Percentiles rank a stretch among this genome's conserved stretches.
Evolutionary conservation across 1,140 invertebrate genomes (phyloP).

Genomic region (Hypothenemus hampei): DNA sequence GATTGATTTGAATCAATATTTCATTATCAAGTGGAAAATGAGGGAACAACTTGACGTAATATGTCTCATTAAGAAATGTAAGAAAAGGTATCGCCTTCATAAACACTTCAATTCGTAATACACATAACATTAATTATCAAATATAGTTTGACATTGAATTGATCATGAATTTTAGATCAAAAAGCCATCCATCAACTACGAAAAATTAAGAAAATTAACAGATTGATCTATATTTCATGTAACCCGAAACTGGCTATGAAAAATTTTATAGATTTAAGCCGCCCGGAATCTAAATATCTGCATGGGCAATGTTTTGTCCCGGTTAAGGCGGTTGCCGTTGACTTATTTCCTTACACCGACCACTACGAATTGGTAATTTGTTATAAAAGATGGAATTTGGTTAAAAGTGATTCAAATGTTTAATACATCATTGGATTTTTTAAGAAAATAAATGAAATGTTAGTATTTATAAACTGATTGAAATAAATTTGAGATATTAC

Average conservation of each 20-base stretch:
- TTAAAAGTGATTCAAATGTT: conserved; percentile 2
- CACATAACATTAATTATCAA: no score
- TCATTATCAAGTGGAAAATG: no score
- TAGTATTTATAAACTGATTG: neutral
- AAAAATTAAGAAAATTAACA: conserved; percentile 66
- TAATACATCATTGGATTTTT: neutral
- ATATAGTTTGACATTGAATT: no score
- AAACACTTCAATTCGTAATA: no score
- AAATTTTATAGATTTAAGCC: conserved; percentile 86
- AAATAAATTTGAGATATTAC: no score
- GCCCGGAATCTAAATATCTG: conserved; percentile 75
- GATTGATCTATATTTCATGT: conserved; percentile 88
- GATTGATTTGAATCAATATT: no score
- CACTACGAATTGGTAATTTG: conserved; percentile 85
- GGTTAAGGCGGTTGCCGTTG: conserved; percentile 76
- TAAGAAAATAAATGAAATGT: neutral
- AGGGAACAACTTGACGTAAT: no score
- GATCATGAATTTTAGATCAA: conserved; percentile 57
- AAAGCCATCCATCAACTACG: conserved; percentile 74
- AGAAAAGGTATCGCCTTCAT: no score
- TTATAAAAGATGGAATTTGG: conserved; percentile 59
- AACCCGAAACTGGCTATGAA: conserved; percentile 77
- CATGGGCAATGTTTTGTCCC: conserved; percentile 77
- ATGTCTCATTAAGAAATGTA: no score
- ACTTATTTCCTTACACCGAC: conserved; percentile 90